Evolutionary conservation across 2,888 invertebrate genomes (phyloP), one percentile per base, ranked within the genome.

Genomic region (Sesia bembeciformis): DNA sequence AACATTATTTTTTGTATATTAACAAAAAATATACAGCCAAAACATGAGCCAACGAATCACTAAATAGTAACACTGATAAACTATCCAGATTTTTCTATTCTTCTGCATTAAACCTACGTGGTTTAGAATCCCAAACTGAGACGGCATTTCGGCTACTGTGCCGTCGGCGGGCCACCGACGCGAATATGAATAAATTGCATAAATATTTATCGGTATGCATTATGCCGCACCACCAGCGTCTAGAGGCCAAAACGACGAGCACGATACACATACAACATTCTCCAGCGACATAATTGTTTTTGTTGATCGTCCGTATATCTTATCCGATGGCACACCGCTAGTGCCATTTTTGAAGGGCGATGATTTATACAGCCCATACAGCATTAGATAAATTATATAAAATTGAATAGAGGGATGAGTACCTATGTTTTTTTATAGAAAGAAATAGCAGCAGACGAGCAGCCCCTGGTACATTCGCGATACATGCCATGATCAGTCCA

Each of bases 111-210:
- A 5, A 39, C 4, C 6, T 23, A 23, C 23, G 23, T 23, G 23
- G 23, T 23, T 23, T 23, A 23, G 23, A 23, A 23, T 23, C 23
- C 23, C 23, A 23, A 23, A 23, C 23, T 23, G 2, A 23, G 23
- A 23, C 23, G 23, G 23, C 23, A 23, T 23, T 23, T 23, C 4
- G 8, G 7, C 40, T 8, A 40, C 52, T 40, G 52, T 52, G 40
- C 52, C 40, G 23, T 40, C 7, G 52, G 52, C 52, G 5, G 40
- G 5, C 52, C 58, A 56, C 57, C 57, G 60, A 51, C 56, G 58
- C 65, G 66, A 78, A 82, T 82, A 85, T 84, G 83, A 84, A 85
- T 86, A 83, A 84, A 84, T 83, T 81, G 76, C 76, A 86, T 85
- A 83, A 87, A 87, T 84, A 87, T 88, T 83, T 82, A 84, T 81